phyloP scores from a whole-genome alignment of 2,888 invertebrate genomes.

The Rhopalosiphum nymphaeae region DNA sequence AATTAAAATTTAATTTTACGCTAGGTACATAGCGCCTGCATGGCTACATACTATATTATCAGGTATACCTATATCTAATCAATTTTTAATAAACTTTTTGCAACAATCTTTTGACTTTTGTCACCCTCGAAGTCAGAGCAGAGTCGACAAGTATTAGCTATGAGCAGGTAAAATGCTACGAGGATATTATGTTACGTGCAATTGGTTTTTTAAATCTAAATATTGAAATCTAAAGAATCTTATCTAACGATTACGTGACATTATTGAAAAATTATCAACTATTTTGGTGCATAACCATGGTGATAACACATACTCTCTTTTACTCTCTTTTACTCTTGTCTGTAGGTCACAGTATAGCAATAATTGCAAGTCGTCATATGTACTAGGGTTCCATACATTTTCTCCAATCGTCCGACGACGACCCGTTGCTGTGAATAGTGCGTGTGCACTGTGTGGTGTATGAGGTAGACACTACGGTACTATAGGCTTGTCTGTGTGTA shows the following conservation, averaged over 20 bases:
- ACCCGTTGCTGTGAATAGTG: not conserved
- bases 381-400: constrained; percentile 42
- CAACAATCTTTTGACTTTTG: not conserved
- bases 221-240: too few species aligned
- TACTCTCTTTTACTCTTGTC: not conserved
- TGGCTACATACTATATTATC: too few species aligned
- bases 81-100: too few species aligned
- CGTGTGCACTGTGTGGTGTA: not conserved
- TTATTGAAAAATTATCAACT: too few species aligned
- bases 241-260: too few species aligned
- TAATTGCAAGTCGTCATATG: constrained; percentile 14
- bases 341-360: not conserved
- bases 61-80: too few species aligned
- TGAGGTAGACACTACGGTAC: too few species aligned
- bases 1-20: too few species aligned
- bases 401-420: not conserved
- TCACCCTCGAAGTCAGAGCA: not conserved
- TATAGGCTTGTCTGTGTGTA: not conserved
- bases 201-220: too few species aligned
- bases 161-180: not conserved
- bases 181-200: not conserved
- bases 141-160: not conserved
- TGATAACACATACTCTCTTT: not conserved
- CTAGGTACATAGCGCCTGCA: too few species aligned
- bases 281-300: too few species aligned